Evolutionary conservation across 2,888 invertebrate species (phyloP).

Genomic region (Endomychus coccineus): DNA sequence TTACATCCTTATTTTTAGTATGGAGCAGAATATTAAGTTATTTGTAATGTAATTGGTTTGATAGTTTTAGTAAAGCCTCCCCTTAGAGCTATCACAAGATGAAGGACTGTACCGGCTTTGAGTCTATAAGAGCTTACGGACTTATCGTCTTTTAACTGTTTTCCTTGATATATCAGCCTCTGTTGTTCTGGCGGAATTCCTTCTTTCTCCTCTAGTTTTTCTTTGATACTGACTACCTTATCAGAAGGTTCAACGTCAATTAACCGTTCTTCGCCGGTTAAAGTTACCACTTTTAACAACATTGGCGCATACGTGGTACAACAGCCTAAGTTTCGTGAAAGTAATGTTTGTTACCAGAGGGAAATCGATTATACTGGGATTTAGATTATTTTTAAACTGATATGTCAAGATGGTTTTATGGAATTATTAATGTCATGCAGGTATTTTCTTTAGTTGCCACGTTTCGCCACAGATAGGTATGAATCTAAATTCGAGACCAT

Average conservation of each 20-base stretch:
- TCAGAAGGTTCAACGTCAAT: conserved; percentile 38
- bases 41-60: background rate
- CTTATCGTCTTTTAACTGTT: conserved; percentile 39
- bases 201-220: conserved; percentile 40
- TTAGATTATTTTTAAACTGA: too few relatives aligned
- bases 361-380: too few relatives aligned
- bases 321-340: too few relatives aligned
- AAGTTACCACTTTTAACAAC: conserved; percentile 39
- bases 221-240: conserved; percentile 36
- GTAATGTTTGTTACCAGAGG: too few relatives aligned
- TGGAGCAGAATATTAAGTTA: too few relatives aligned
- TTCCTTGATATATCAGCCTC: conserved; percentile 38
- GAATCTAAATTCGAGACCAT: too few relatives aligned
- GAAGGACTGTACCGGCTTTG: conserved; percentile 36
- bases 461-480: too few relatives aligned
- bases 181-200: conserved; percentile 41
- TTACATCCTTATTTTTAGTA: too few relatives aligned
- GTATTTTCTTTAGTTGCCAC: too few relatives aligned
- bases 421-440: too few relatives aligned
- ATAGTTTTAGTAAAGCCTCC: conserved; percentile 33
- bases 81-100: conserved; percentile 39
- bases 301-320: too few relatives aligned
- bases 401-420: too few relatives aligned
- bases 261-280: conserved; percentile 38
- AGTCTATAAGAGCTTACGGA: conserved; percentile 38